A percentile compares a stretch with the other conserved stretches of the same genome.
phyloP scores from a whole-genome alignment of 1,140 invertebrate genomes.

The Lucilia cuprina region DNA sequence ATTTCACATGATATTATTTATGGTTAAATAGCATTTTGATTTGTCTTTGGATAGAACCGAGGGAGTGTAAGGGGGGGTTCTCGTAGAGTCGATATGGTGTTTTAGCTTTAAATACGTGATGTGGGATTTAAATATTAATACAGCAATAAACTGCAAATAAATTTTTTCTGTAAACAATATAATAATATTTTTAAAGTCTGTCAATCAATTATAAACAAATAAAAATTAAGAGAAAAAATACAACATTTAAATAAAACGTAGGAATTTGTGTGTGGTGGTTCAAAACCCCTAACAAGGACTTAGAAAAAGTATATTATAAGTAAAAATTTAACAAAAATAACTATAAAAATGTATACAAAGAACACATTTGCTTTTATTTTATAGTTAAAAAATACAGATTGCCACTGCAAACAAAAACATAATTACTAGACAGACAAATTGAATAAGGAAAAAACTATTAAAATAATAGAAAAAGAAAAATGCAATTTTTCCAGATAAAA shows the following conservation, averaged over 20 bases:
- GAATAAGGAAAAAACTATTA: background rate
- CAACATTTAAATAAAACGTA: background rate
- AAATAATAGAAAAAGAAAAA: too few species aligned
- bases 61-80: background rate
- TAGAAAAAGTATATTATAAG: background rate
- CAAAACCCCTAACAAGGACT: background rate
- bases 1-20: constrained; percentile 13
- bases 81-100: background rate
- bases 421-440: background rate
- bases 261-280: background rate
- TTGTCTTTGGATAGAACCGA: too few species aligned
- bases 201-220: constrained; percentile 5
- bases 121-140: background rate
- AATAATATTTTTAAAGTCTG: background rate
- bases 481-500: background rate
- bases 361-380: background rate
- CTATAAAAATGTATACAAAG: background rate
- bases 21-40: constrained; percentile 9
- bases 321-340: background rate
- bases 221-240: background rate
- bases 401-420: background rate
- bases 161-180: background rate
- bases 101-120: background rate
- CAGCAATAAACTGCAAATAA: background rate
- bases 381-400: background rate